Percentiles rank a stretch among this genome's conserved stretches.
Evolutionary conservation across 2,888 invertebrate genomes (phyloP).

Genomic region (Thera obeliscata): DNA sequence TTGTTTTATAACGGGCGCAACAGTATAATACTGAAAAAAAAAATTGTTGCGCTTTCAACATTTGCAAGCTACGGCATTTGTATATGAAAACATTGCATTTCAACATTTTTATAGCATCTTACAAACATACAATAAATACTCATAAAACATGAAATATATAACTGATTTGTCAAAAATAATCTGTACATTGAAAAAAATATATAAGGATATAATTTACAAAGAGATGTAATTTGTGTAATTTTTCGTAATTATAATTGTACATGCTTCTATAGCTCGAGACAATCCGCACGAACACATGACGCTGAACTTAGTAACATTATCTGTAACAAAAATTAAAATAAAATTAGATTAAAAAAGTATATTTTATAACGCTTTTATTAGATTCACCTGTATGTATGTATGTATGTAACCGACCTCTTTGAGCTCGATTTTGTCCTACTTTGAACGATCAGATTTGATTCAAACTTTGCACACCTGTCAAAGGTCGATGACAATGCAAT

Average conservation of each 20-base stretch:
- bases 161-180: slow-evolving; percentile 49
- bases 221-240: slow-evolving; percentile 40
- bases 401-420: too few relatives aligned
- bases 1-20: slow-evolving; percentile 50
- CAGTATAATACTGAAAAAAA: slow-evolving; percentile 75
- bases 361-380: too few relatives aligned
- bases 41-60: slow-evolving; percentile 52
- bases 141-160: slow-evolving; percentile 48
- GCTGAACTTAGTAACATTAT: slow-evolving; percentile 63
- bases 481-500: too few relatives aligned
- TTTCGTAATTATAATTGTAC: slow-evolving; percentile 60
- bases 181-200: slow-evolving; percentile 59
- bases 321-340: slow-evolving; percentile 49
- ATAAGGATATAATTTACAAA: slow-evolving; percentile 40
- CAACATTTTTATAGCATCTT: slow-evolving; percentile 54
- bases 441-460: too few relatives aligned
- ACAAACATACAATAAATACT: slow-evolving; percentile 49
- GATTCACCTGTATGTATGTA: too few relatives aligned
- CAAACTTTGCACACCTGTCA: too few relatives aligned
- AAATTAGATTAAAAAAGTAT: not conserved
- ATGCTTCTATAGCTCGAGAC: slow-evolving; percentile 60
- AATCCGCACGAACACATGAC: slow-evolving; percentile 48
- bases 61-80: slow-evolving; percentile 15
- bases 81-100: slow-evolving; percentile 39
- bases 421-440: too few relatives aligned